Evolutionary conservation across 2,797 vertebrate species (phyloP).

Genomic region (Sandelia bainsii): DNA sequence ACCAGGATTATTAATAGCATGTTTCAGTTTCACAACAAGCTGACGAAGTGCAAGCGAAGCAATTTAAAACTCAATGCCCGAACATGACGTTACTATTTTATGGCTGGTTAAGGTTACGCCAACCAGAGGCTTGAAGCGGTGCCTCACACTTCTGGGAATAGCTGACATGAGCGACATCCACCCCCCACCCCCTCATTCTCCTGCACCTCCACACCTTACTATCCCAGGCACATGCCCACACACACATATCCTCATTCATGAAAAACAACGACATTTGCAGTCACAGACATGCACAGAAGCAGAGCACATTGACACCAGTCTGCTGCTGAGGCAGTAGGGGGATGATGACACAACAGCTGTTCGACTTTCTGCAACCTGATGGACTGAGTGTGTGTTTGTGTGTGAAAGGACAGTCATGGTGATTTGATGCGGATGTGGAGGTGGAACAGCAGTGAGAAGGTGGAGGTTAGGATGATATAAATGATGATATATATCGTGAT

Average conservation of each 20-base stretch:
- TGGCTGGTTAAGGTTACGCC: slow-evolving; percentile 62
- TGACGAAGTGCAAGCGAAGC: slow-evolving; percentile 75
- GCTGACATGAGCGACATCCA: slow-evolving; percentile 14
- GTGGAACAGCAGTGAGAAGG: slow-evolving; percentile 20
- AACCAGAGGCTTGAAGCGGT: slow-evolving; percentile 41
- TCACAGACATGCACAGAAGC: slow-evolving; percentile 48
- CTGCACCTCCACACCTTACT: slow-evolving; percentile 19
- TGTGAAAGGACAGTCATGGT: slow-evolving; percentile 25
- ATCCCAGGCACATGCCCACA: slow-evolving; percentile 32
- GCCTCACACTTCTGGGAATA: slow-evolving; percentile 46
- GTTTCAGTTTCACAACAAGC: slow-evolving; percentile 78
- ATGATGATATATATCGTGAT: slow-evolving; percentile 5
- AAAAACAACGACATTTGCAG: slow-evolving; percentile 45
- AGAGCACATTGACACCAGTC: slow-evolving; percentile 63
- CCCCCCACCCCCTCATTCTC: not conserved
- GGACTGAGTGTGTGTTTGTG: slow-evolving; percentile 44
- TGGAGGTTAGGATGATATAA: slow-evolving; percentile 17
- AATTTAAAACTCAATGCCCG: slow-evolving; percentile 55
- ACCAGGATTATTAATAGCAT: slow-evolving; percentile 75
- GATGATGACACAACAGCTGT: slow-evolving; percentile 58
- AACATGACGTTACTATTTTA: slow-evolving; percentile 66
- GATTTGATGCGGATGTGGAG: slow-evolving; percentile 28
- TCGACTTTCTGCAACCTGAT: slow-evolving; percentile 65
- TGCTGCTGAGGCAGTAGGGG: slow-evolving; percentile 64
- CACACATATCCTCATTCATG: slow-evolving; percentile 54